A percentile compares a stretch with the other conserved stretches of the same genome.
phyloP scores from a whole-genome alignment of 2,113 vertebrate species.

The Nibea albiflora region DNA sequence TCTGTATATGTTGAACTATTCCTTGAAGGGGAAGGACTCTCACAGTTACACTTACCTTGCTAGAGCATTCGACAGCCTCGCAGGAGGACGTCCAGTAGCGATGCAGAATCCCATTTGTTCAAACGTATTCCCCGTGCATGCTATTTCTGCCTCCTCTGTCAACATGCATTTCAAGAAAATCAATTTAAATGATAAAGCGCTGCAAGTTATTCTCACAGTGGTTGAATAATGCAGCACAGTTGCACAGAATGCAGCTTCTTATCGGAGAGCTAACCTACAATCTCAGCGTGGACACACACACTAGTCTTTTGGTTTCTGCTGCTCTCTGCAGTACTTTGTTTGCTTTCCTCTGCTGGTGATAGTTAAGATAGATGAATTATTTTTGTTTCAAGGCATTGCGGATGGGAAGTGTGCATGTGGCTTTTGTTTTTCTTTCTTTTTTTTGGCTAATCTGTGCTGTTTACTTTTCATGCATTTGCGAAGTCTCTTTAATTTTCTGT shows the following conservation, averaged over 20 bases:
- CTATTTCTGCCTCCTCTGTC: constrained; percentile 8
- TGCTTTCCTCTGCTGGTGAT: constrained; percentile 52
- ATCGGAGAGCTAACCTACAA: constrained; percentile 20
- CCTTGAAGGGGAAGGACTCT: neutral
- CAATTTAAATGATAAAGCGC: constrained; percentile 11
- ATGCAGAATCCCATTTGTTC: constrained; percentile 10
- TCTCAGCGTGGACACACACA: constrained; percentile 24
- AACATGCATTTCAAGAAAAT: constrained; percentile 11
- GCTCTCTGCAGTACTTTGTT: constrained; percentile 43
- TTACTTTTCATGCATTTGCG: constrained; percentile 67
- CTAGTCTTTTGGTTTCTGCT: constrained; percentile 13
- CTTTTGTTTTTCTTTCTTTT: constrained; percentile 26
- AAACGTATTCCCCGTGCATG: constrained; percentile 12
- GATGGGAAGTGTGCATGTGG: constrained; percentile 56
- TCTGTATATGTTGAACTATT: neutral
- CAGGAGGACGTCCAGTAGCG: neutral
- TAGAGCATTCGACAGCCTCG: neutral
- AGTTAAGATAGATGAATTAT: constrained; percentile 34
- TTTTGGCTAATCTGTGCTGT: constrained; percentile 58
- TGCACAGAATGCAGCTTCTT: constrained; percentile 22
- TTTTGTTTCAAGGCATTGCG: constrained; percentile 60
- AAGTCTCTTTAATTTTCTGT: constrained; percentile 75
- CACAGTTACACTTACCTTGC: neutral
- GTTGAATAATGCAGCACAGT: neutral
- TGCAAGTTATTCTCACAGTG: constrained; percentile 3